A percentile compares a stretch with the other conserved stretches of the same genome.
These are phyloP conservation scores for rabbit (Oryctolagus cuniculus) DNA, from an alignment of 2,113 vertebrate genomes.

Conservation along the genomic window DNA sequence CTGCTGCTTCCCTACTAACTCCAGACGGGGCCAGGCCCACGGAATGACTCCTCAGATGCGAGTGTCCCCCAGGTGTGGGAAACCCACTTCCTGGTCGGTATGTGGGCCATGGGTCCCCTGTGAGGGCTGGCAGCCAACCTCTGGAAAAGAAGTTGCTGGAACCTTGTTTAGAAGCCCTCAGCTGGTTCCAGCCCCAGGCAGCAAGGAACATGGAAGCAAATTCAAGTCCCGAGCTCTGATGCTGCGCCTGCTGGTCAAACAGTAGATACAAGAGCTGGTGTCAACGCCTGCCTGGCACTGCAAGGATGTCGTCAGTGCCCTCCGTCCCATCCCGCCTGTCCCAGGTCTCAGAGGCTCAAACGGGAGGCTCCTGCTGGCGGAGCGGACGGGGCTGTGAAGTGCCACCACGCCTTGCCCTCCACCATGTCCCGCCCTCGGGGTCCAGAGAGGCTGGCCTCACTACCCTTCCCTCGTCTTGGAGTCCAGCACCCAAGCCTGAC, in stretches of 20 bases:
- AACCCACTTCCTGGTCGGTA: conserved; percentile 77
- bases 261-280: not conserved
- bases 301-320: not conserved
- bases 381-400: not conserved
- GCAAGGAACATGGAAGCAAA: conserved; percentile 42
- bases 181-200: conserved; percentile 15
- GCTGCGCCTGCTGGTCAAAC: not conserved
- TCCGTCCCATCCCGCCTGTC: not conserved
- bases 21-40: not conserved
- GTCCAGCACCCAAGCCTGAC: not conserved
- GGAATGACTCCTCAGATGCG: conserved; percentile 7
- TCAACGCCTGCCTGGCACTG: not conserved
- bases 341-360: not conserved
- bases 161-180: conserved; percentile 44
- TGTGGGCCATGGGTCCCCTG: conserved; percentile 35
- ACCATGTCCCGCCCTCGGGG: not conserved
- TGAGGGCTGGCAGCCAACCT: conserved; percentile 55
- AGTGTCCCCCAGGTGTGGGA: conserved; percentile 66
- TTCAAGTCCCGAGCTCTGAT: conserved; percentile 27
- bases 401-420: not conserved
- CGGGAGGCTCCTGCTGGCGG: not conserved
- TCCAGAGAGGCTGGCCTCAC: not conserved
- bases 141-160: conserved; percentile 71
- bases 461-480: not conserved
- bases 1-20: conserved; percentile 51